Base-by-base conservation (phyloP, 2,888 invertebrate genomes). In the Drosophila falleni region DNA sequence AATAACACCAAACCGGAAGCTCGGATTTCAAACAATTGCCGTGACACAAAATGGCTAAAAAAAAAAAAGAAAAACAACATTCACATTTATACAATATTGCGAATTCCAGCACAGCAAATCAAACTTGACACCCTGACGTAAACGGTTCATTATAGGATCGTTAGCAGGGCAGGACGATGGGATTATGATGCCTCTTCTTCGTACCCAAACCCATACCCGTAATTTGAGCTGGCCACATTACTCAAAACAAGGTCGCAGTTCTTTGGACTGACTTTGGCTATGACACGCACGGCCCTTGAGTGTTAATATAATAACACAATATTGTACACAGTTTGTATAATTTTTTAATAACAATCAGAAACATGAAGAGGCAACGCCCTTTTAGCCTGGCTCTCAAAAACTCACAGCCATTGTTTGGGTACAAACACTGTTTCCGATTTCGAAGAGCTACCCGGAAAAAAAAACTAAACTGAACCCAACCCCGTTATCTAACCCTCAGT, bases 391-490 rank as follows among this genome's bases (percentile, higher is more conserved):
- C 51, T 51, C 41, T 49, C 31, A 64, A 64, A 64, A 81, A 65
- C 42, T 79, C 68, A 56, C 51, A 64, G 60, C 75, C 77, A 79
- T 86, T 89, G 87, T 84, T 79, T 79, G 65, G 67, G 44, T 56
- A 62, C 71, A 80, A 89, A 89, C 62, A 87, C 78, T 88, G 88
- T 89, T 87, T 89, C 89, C 89, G 77, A 88, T 79, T 74, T 53
- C 71, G 37, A 26, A 11, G 35, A 64, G 59, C 68, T 68, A 70
- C 64, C 66, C 64, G 56, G 23, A 23, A 23, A 49, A 26, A 29
- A 29, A 29, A 26, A 44, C 13, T 23, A 29, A 58, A 51, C 39
- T 61, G 11, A 46, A 51, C 76, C 72, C 78, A 66, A 63, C 64
- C 74, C 61, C 19, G 80, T 47, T 77, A 81, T 85, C 71, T 87